These are phyloP conservation scores for Oreonectes daqikongensis DNA, from an alignment of 2,797 vertebrate species.

Conservation along the genomic window DNA sequence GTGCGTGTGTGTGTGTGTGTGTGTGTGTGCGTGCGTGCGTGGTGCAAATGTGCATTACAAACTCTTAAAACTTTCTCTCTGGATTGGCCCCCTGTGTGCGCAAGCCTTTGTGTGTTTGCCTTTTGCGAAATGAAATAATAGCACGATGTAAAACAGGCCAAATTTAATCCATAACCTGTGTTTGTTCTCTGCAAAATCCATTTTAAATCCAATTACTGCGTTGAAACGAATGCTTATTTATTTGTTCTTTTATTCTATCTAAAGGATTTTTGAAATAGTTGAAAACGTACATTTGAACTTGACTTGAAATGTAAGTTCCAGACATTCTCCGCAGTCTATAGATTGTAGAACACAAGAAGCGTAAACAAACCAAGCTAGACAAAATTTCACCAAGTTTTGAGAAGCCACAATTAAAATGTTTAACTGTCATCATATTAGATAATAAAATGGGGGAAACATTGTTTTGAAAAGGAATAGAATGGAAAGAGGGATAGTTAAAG, in stretches of 20 bases:
- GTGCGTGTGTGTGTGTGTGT: no score
- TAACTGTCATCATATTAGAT: no score
- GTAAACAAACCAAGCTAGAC: background rate
- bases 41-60: background rate
- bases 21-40: no score
- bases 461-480: no score
- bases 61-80: background rate
- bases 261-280: background rate
- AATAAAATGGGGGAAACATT: no score
- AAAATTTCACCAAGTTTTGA: background rate
- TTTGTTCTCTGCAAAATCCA: slow-evolving; percentile 38
- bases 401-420: background rate
- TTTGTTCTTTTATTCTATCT: slow-evolving; percentile 7
- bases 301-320: background rate
- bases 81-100: slow-evolving; percentile 21
- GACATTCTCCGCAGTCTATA: background rate
- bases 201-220: slow-evolving; percentile 29
- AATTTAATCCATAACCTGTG: slow-evolving; percentile 27
- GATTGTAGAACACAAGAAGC: background rate
- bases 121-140: slow-evolving; percentile 38
- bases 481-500: no score
- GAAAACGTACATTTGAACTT: slow-evolving; percentile 4
- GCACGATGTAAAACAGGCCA: slow-evolving; percentile 30
- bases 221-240: slow-evolving; percentile 16
- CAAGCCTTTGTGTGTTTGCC: slow-evolving; percentile 15